These are phyloP conservation scores for Oophaga sylvatica DNA, from an alignment of 2,797 vertebrate species.

Conservation along the genomic window DNA sequence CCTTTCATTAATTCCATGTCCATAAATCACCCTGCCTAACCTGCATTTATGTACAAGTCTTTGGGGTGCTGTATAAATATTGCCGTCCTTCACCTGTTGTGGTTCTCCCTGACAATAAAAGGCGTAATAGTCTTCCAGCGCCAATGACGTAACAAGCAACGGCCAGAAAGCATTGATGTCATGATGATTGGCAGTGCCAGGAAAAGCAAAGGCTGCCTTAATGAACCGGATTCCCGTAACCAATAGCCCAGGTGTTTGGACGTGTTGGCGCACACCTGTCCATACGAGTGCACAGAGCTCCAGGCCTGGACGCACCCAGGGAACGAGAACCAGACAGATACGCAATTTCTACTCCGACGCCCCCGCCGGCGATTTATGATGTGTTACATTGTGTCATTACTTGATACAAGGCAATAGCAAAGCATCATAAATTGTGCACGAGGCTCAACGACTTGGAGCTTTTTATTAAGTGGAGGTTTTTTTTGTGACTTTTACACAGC, in stretches of 20 bases:
- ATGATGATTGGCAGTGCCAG: slow-evolving; percentile 44
- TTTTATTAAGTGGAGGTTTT: slow-evolving; percentile 45
- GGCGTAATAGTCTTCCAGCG: slow-evolving; percentile 5
- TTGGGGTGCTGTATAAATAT: slow-evolving; percentile 49
- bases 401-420: slow-evolving; percentile 55
- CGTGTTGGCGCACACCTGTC: slow-evolving; percentile 43
- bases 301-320: slow-evolving; percentile 8
- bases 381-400: slow-evolving; percentile 57
- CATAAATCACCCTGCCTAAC: slow-evolving; percentile 44
- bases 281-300: neutral
- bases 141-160: slow-evolving; percentile 24
- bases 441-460: slow-evolving; percentile 18
- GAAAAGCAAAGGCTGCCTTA: slow-evolving; percentile 49
- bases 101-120: slow-evolving; percentile 21
- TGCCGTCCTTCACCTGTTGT: slow-evolving; percentile 39
- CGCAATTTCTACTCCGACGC: slow-evolving; percentile 30
- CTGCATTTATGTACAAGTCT: slow-evolving; percentile 2
- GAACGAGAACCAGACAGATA: slow-evolving; percentile 41
- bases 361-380: slow-evolving; percentile 45
- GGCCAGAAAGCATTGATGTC: slow-evolving; percentile 48
- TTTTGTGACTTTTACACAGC: slow-evolving; percentile 24
- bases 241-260: slow-evolving; percentile 49
- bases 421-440: slow-evolving; percentile 39
- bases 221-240: slow-evolving; percentile 42
- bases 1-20: slow-evolving; percentile 50